Base-by-base conservation (phyloP, 2,113 vertebrate species). In the Cyanistes caeruleus region DNA sequence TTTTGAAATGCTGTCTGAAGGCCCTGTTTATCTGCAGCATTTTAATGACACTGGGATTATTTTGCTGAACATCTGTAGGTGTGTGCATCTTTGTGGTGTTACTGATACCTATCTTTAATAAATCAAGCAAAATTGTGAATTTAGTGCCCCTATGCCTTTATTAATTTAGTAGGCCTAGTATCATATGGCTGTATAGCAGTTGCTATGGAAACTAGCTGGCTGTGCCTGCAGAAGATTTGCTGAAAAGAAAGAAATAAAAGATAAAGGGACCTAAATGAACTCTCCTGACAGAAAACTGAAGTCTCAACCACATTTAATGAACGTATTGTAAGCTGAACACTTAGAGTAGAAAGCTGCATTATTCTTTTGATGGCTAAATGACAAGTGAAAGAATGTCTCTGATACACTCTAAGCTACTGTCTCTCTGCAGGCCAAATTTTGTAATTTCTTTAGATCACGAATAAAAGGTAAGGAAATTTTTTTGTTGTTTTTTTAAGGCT, bases 131-230 rank as follows among this genome's bases (percentile, higher is more conserved):
- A 62, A 90, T 35, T 70, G 21, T 79, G 39, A 73, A 83, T 91
- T 89, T 78, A 91, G 69, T 93, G 75, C 27, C 16, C 46, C 35
- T 79, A 23, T 60, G 27, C 73, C 35, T 95, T 28, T 95, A 95
- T 87, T 95, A 87, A 88, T 92, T 63, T 93, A 74, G 67, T 55
- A 75, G 80, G 64, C 46, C 53, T 35, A 9, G 33, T 70, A 44
- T 82, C 88, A n/a, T 28, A 30, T 58, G 78, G 11, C 55, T 86
- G 30, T 55, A 9, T 83, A 93, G 58, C 37, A 58, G 86, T 95
- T 96, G 37, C 70, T 68, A 44, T 84, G 65, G 94, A 83, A 95
- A 90, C 83, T 64, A 55, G 21, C 88, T 83, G 37, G 16, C 76
- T 84, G 49, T 21, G 18, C 27, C 74, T 80, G 64, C 53, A 67